These are phyloP conservation scores for Drosophila watanabei DNA, from an alignment of 1,140 invertebrate species.

Conservation along the genomic window DNA sequence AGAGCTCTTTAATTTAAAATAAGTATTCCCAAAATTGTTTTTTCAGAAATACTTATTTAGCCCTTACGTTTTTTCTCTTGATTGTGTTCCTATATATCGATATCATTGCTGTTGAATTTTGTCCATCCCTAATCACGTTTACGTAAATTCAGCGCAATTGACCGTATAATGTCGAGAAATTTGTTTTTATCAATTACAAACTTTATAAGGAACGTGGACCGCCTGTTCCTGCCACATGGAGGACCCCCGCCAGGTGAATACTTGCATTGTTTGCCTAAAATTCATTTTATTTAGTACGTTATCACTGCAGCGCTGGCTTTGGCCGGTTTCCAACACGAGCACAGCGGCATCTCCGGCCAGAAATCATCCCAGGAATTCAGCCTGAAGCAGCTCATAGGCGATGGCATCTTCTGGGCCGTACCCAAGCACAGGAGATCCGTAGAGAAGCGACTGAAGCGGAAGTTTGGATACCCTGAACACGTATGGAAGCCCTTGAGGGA, in stretches of 20 bases:
- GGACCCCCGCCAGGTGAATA: conserved; percentile 45
- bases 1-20: no score
- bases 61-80: neutral
- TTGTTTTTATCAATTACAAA: conserved; percentile 65
- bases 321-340: conserved; percentile 49
- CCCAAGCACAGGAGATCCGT: conserved; percentile 91
- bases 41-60: neutral
- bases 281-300: neutral
- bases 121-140: conserved; percentile 46
- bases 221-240: conserved; percentile 41
- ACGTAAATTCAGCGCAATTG: conserved; percentile 39
- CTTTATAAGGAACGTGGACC: conserved; percentile 53
- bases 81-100: conserved; percentile 13
- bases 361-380: conserved; percentile 72
- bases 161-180: conserved; percentile 51
- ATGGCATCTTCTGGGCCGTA: conserved; percentile 93
- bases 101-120: neutral
- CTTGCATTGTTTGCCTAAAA: neutral
- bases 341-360: conserved; percentile 5
- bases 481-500: conserved; percentile 89
- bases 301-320: conserved; percentile 38
- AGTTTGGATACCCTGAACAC: conserved; percentile 89
- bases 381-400: conserved; percentile 88
- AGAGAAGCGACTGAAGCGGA: conserved; percentile 90
- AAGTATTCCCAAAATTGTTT: neutral